A percentile compares a stretch with the other conserved stretches of the same genome.
Conservation (phyloP, 92 coral and sea anemone species). For the Palythoa heliodiscus region DNA sequence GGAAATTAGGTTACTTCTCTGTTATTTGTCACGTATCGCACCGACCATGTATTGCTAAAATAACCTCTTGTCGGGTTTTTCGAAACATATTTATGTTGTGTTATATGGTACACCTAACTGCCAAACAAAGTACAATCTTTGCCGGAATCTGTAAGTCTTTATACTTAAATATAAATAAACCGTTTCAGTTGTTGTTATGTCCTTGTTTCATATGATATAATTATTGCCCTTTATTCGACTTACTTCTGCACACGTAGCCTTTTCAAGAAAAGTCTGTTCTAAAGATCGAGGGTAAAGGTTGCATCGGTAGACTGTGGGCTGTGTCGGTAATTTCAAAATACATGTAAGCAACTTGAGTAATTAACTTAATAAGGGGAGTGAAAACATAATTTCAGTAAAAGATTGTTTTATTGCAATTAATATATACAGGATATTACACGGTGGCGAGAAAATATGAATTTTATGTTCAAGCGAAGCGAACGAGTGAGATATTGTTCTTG, state of each 20-base stretch:
- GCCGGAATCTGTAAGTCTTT: background rate
- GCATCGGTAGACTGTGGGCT: background rate
- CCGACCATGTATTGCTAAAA: background rate
- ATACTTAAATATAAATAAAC: background rate
- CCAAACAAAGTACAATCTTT: background rate
- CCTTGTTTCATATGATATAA: background rate
- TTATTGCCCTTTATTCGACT: background rate
- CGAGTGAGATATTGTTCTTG: too few relatives aligned
- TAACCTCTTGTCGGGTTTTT: background rate
- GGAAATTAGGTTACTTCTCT: background rate
- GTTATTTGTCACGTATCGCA: background rate
- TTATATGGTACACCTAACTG: background rate
- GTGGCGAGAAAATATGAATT: too few relatives aligned
- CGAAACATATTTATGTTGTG: background rate
- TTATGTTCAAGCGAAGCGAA: too few relatives aligned
- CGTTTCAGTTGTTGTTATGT: background rate
- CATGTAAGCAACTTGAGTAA: background rate
- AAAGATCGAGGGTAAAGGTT: background rate
- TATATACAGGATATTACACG: too few relatives aligned
- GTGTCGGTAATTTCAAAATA: background rate
- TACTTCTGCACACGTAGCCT: background rate
- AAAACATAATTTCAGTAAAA: background rate
- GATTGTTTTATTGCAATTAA: background rate
- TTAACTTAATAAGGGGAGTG: background rate
- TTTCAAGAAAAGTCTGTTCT: background rate